Percentiles rank a stretch among this genome's conserved stretches.
phyloP scores from a whole-genome alignment of 2,797 vertebrate species.

The Anas bahamensis region DNA sequence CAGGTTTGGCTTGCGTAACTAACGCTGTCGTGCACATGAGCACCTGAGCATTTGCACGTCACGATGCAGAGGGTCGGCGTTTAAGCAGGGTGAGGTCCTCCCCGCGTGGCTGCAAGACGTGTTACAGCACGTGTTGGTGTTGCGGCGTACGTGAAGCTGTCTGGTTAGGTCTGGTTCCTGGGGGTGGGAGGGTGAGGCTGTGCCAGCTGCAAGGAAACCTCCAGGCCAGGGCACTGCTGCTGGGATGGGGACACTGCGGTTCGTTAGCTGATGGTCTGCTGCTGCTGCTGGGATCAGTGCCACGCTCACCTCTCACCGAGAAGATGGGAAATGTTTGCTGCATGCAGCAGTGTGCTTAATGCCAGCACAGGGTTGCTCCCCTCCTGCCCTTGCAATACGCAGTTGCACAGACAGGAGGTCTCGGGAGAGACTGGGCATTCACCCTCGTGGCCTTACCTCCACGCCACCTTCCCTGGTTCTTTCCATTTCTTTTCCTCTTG shows the following conservation, averaged over 20 bases:
- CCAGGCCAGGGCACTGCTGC: background rate
- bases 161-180: background rate
- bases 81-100: background rate
- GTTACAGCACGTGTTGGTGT: background rate
- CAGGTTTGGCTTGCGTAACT: background rate
- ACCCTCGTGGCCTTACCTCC: background rate
- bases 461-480: fast-evolving
- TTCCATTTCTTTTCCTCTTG: background rate
- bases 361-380: background rate
- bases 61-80: fast-evolving
- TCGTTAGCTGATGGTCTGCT: background rate
- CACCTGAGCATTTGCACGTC: fast-evolving
- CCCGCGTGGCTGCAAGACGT: background rate
- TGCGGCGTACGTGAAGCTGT: background rate
- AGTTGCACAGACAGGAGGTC: too few species aligned
- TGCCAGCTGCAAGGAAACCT: background rate
- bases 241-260: background rate
- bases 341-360: background rate
- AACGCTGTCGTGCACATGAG: fast-evolving
- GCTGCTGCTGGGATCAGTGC: background rate
- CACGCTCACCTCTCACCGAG: fast-evolving
- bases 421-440: background rate
- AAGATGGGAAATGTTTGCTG: fast-evolving
- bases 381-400: fast-evolving
- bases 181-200: fast-evolving